Evolutionary conservation across 2,888 invertebrate species (phyloP), one percentile per base, ranked within the genome.

Genomic region (Nephrocerus scutellatus): DNA sequence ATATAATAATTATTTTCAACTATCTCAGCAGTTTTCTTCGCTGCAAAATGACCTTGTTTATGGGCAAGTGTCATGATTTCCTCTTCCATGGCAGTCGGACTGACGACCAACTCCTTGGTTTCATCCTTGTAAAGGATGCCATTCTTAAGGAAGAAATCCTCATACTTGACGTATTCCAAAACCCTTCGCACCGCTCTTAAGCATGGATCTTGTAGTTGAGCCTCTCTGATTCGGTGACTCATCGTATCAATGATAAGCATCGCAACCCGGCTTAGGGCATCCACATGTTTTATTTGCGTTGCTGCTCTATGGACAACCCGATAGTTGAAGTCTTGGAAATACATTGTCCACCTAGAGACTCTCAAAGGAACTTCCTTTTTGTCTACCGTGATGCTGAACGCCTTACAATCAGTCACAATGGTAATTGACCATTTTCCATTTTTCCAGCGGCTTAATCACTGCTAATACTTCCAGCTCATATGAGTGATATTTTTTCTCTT

Each of bases 31-130:
- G 19, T 30, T 19, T 30, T 30, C 19, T 30, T 30, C 30, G 19
- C 19, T 18, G 19, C 30, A 14, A 30, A 30, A 7, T 30, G 18
- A 7, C 19, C 30, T 30, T 30, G 30, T 30, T 7, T 10, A 20
- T 19, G 19, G n/a, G 13, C 30, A 6, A 30, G 18, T 20, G n/a
- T n/a, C n/a, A n/a, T n/a, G n/a, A n/a, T n/a, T n/a, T n/a, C n/a
- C n/a, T n/a, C n/a, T n/a, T n/a, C n/a, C 30, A 67, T 51, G 33
- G 62, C 54, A 6, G 6, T 9, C 2, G 18, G 34, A 54, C 68
- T 54, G 4, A 59, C 55, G 5, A 62, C 39, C 2, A 53, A 7
- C 0, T 40, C 24, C 21, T 32, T 24, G 2, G 29, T 34, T 5
- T 22, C 18, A 22, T 21, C 14, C 10, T 43, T 42, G 23, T 41